Conservation (phyloP, 2,888 invertebrate genomes). For the Acleris emargana region DNA sequence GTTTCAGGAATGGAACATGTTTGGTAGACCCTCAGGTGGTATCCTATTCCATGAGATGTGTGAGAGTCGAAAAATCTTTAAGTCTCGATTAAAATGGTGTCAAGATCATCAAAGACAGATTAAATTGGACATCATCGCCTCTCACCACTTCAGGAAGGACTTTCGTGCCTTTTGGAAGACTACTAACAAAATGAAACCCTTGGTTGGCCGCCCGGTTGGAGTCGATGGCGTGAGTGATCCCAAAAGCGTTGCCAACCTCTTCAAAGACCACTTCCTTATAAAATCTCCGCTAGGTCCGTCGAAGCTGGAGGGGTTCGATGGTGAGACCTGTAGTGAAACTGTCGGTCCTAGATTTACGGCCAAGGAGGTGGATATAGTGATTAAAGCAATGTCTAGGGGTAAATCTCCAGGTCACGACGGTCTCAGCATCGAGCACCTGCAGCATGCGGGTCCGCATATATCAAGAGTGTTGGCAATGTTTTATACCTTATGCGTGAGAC, state of each 20-base stretch:
- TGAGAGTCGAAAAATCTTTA: not conserved
- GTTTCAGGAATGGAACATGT: slow-evolving; percentile 3
- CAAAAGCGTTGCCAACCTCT: not conserved
- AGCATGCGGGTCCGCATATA: not conserved
- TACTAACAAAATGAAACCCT: too few species aligned
- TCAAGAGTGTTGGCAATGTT: slow-evolving; percentile 1
- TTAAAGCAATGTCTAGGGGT: not conserved
- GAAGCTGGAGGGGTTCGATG: not conserved
- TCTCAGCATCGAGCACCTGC: slow-evolving; percentile 1
- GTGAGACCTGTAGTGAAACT: not conserved
- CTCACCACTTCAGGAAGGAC: too few species aligned
- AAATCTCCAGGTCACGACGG: slow-evolving; percentile 1
- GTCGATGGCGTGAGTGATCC: too few species aligned
- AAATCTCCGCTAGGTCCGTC: not conserved
- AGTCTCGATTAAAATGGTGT: not conserved
- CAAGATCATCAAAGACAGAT: slow-evolving; percentile 2
- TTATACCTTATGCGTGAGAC: not conserved
- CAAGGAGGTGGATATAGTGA: not conserved
- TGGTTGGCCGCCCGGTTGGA: too few species aligned
- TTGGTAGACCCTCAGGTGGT: not conserved
- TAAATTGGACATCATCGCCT: not conserved
- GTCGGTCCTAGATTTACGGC: not conserved
- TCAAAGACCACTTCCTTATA: not conserved
- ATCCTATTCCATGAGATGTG: not conserved
- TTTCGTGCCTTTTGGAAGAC: too few species aligned